Conservation (phyloP, 2,113 vertebrate species). For the Alaudala cheleensis region DNA sequence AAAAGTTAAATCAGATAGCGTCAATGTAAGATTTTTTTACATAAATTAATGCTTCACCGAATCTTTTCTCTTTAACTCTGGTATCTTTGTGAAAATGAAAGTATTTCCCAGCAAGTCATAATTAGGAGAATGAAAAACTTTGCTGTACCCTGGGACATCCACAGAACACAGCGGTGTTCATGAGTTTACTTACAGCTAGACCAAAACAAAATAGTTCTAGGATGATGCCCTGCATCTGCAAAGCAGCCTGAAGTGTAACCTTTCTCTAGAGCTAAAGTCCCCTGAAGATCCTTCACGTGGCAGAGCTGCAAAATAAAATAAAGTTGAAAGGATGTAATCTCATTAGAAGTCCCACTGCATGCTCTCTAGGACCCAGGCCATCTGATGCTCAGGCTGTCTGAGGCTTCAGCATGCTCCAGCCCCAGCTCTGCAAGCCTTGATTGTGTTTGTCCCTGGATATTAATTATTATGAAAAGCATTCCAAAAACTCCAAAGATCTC, state of each 20-base stretch:
- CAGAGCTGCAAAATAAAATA: neutral
- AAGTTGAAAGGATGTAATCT: neutral
- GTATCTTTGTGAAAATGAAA: neutral
- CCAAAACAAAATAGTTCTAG: neutral
- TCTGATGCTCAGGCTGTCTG: neutral
- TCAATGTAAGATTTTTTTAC: neutral
- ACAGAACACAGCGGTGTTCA: neutral
- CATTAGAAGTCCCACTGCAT: neutral
- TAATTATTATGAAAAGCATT: slow-evolving; percentile 7
- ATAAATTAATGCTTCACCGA: neutral
- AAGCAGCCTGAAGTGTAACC: neutral
- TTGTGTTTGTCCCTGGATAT: neutral
- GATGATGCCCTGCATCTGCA: neutral
- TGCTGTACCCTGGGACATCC: neutral
- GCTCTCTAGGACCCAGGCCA: neutral
- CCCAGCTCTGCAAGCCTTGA: neutral
- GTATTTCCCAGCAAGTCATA: neutral
- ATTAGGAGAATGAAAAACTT: neutral
- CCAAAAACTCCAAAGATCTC: neutral
- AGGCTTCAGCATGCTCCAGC: neutral
- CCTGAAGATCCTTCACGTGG: neutral
- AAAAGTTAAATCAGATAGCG: neutral
- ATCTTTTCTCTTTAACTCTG: neutral
- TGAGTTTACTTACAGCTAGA: neutral
- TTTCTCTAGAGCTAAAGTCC: neutral